Conservation (phyloP, 2,113 vertebrate genomes). For the Microtus pennsylvanicus region DNA sequence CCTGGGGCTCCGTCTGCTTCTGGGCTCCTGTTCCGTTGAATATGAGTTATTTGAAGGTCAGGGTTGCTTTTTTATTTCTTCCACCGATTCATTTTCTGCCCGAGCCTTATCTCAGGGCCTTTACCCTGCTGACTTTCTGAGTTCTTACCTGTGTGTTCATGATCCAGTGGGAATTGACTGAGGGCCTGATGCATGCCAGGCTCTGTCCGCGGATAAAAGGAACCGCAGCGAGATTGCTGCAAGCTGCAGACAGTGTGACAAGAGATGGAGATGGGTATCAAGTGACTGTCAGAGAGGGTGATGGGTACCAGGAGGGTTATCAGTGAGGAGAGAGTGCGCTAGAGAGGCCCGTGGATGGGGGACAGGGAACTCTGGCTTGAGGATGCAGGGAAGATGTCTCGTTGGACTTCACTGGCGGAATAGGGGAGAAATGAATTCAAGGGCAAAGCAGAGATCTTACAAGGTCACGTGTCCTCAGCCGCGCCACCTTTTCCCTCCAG, state of each 20-base stretch:
- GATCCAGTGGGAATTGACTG: background rate
- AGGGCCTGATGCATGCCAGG: background rate
- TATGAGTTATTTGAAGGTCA: conserved; percentile 16
- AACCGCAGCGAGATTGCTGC: background rate
- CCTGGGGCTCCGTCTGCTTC: background rate
- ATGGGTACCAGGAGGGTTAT: background rate
- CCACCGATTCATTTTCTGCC: background rate
- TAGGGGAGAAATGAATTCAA: background rate
- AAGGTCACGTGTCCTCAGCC: background rate
- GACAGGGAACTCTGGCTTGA: background rate
- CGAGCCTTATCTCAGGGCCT: background rate
- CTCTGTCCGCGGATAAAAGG: background rate
- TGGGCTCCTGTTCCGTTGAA: background rate
- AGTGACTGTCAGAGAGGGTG: accelerated
- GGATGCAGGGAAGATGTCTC: background rate
- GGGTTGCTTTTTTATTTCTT: background rate
- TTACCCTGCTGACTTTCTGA: background rate
- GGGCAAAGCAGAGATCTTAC: background rate
- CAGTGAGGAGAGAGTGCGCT: background rate
- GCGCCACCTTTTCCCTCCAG: background rate
- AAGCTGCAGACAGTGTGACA: background rate
- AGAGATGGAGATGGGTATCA: background rate
- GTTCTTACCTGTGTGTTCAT: background rate
- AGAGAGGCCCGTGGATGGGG: background rate
- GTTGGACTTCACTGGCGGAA: background rate